phyloP scores from a whole-genome alignment of 2,888 invertebrate species.

The Eurytoma adleriae region DNA sequence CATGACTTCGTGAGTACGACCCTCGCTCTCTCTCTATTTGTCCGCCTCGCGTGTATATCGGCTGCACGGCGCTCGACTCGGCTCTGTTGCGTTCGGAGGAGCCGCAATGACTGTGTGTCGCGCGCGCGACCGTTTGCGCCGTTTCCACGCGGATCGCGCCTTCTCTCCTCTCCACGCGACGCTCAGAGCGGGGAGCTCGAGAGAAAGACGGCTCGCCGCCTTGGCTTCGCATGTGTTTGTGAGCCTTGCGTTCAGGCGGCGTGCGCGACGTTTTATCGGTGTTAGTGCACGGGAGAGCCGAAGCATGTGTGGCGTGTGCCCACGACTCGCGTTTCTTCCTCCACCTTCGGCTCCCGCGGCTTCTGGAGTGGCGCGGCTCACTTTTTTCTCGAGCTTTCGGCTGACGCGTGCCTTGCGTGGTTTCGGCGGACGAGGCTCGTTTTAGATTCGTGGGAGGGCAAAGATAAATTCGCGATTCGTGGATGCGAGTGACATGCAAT shows the following conservation, averaged over 20 bases:
- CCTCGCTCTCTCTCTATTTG: neutral
- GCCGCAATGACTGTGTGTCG: conserved; percentile 55
- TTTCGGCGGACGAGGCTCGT: no score
- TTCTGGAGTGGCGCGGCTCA: conserved; percentile 28
- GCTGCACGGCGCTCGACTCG: neutral
- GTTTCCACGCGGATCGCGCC: conserved; percentile 58
- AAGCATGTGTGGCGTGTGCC: conserved; percentile 61
- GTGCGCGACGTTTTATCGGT: conserved; percentile 32
- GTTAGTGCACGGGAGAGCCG: conserved; percentile 42
- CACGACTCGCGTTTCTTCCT: conserved; percentile 62
- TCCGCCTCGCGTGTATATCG: neutral
- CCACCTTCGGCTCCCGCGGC: conserved; percentile 43
- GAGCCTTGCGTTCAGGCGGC: conserved; percentile 11
- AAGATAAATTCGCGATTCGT: no score
- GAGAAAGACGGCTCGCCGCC: neutral
- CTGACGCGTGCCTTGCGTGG: no score
- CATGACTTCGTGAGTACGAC: neutral
- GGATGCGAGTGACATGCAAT: no score
- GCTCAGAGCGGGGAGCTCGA: conserved; percentile 39
- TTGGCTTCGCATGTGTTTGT: conserved; percentile 22
- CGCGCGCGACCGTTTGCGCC: conserved; percentile 59
- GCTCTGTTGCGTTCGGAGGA: conserved; percentile 49
- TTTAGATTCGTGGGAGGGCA: no score
- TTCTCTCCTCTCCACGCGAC: conserved; percentile 28
- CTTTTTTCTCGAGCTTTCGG: conserved; percentile 1